Conservation (phyloP, 2,888 invertebrate genomes). For the Chrysotoxum bicinctum region DNA sequence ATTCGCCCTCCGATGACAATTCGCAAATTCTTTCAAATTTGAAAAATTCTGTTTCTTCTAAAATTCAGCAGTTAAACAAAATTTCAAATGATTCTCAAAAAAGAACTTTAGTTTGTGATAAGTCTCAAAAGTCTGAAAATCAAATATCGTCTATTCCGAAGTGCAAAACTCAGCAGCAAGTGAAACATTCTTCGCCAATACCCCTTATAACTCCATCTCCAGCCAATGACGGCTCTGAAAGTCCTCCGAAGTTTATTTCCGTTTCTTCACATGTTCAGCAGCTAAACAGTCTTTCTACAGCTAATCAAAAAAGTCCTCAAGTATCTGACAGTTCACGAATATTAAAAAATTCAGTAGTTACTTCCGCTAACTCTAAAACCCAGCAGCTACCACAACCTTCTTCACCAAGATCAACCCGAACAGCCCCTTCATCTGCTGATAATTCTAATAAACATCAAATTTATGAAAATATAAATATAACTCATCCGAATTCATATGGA, state of each 20-base stretch:
- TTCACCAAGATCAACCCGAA: background rate
- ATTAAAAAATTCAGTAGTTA: background rate
- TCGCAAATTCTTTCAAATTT: background rate
- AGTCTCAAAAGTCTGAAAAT: conserved; percentile 3
- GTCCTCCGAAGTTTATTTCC: conserved; percentile 3
- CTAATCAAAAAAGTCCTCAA: background rate
- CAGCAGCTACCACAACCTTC: background rate
- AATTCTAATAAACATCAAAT: conserved; percentile 15
- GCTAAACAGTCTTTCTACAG: background rate
- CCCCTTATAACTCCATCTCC: background rate
- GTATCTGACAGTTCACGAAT: background rate
- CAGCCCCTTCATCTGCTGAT: background rate
- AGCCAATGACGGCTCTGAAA: background rate
- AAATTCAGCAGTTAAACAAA: conserved; percentile 4
- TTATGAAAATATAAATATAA: conserved; percentile 43
- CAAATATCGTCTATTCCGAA: background rate
- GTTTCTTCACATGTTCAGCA: background rate
- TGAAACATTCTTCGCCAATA: background rate
- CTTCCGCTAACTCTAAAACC: background rate
- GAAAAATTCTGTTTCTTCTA: conserved; percentile 26
- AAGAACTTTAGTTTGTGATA: background rate
- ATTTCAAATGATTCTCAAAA: conserved; percentile 11
- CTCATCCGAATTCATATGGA: background rate
- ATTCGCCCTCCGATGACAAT: background rate
- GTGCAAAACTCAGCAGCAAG: background rate